These are phyloP conservation scores for Tinea trinotella DNA, from an alignment of 2,888 invertebrate species.

Conservation along the genomic window DNA sequence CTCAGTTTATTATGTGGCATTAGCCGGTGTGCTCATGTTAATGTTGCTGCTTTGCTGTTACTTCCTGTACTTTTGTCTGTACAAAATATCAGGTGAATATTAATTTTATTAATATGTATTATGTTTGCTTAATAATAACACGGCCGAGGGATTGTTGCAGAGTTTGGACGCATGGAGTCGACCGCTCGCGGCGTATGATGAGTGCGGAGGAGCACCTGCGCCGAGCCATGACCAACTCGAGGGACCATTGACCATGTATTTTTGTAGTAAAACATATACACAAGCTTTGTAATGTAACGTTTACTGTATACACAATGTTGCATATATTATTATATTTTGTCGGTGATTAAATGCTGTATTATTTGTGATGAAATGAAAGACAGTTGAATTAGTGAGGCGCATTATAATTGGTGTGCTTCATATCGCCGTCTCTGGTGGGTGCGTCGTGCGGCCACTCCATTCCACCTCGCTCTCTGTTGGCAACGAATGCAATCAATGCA, in stretches of 20 bases:
- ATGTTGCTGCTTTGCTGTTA: conserved; percentile 49
- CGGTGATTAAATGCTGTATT: background rate
- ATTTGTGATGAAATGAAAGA: too few relatives aligned
- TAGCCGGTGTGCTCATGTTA: conserved; percentile 45
- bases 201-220: too few relatives aligned
- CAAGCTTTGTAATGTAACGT: background rate
- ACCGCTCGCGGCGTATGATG: background rate
- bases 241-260: too few relatives aligned
- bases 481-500: too few relatives aligned
- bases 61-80: conserved; percentile 55
- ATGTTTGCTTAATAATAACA: background rate
- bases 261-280: too few relatives aligned
- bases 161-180: background rate
- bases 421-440: background rate
- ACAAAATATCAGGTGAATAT: conserved; percentile 41
- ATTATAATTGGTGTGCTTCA: background rate
- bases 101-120: background rate
- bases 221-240: too few relatives aligned
- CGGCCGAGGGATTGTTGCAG: conserved; percentile 14
- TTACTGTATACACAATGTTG: background rate
- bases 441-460: background rate
- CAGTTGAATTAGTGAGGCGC: too few relatives aligned
- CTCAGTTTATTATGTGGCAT: conserved; percentile 54
- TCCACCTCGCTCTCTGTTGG: conserved; percentile 10
- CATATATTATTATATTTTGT: background rate